These are phyloP conservation scores for Diaperis boleti DNA, from an alignment of 2,888 invertebrate species.

Conservation along the genomic window DNA sequence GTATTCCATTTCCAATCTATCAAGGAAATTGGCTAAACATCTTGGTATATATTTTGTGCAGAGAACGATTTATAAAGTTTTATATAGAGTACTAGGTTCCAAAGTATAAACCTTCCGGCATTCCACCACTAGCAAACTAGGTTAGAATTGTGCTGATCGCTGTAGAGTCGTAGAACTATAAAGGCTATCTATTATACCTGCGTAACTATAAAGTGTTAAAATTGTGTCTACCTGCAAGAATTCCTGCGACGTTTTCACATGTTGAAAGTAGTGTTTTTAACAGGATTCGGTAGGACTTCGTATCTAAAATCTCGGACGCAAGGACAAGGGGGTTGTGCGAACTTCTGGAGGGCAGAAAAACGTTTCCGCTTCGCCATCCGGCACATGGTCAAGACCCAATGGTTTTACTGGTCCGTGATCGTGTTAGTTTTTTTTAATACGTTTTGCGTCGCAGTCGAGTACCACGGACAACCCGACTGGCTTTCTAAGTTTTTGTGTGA, in stretches of 20 bases:
- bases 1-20: too few species aligned
- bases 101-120: too few species aligned
- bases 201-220: not conserved
- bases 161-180: not conserved
- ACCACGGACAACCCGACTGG: constrained; percentile 95
- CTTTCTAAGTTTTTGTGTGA: constrained; percentile 97
- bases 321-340: constrained; percentile 89
- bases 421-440: constrained; percentile 99
- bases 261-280: constrained; percentile 67
- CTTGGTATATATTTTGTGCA: too few species aligned
- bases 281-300: constrained; percentile 80
- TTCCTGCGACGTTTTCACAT: constrained; percentile 43
- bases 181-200: too few species aligned
- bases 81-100: too few species aligned
- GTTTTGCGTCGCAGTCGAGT: constrained; percentile 98
- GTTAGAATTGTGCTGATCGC: constrained; percentile 5
- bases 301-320: constrained; percentile 92
- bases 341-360: constrained; percentile 96
- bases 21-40: too few species aligned
- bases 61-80: too few species aligned
- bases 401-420: constrained; percentile 99
- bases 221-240: not conserved
- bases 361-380: constrained; percentile 93
- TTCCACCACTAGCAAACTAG: too few species aligned
- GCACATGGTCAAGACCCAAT: constrained; percentile 96